Evolutionary conservation across 2,888 invertebrate genomes (phyloP), one percentile per base, ranked within the genome.

Genomic region (Caenorhabditis sinica): DNA sequence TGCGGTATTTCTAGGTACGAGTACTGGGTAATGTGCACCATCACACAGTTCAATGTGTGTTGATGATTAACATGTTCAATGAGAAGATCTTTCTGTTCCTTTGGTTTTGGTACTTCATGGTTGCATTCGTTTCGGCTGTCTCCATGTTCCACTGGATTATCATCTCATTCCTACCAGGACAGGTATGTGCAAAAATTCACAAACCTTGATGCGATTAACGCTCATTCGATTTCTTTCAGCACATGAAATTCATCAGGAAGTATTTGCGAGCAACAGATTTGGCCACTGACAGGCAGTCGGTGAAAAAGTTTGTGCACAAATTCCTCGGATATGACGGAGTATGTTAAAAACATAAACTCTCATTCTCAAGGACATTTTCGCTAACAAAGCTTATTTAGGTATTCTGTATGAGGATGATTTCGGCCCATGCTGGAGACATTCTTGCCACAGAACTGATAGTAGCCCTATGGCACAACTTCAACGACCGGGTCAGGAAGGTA

Each of bases 1-100:
- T 6, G 1, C 45, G 15, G 45, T 2, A 53, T 30, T 43, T 69
- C 25, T 49, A 91, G 91, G 92, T 93, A 45, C 92, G 94, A 65
- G 94, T 94, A 87, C 90, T 94, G 72, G 93, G 93, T 72, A 93
- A 93, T 83, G 93, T 93, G 28, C 93, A 93, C 76, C 93, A 93
- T 83, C 92, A 93, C 86, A 93, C 93, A 20, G 93, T 93, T n/a
- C 93, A 93, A 88, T 93, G 93, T 66, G 93, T 93, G 30, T 87
- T 92, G 6, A 92, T 92, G 92, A 92, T 92, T 85, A 92, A 92
- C 79, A 92, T 92, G 92, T 88, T 89, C 86, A 89, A 89, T 63
- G 89, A 89, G 75, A 89, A 90, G 82, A 93, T 93, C 56, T 93
- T 93, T 79, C 88, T 93, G 69, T 93, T 93, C 86, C 85, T 93